These are phyloP conservation scores for Mormyrus iriodes DNA, from an alignment of 2,113 vertebrate genomes.

Conservation along the genomic window DNA sequence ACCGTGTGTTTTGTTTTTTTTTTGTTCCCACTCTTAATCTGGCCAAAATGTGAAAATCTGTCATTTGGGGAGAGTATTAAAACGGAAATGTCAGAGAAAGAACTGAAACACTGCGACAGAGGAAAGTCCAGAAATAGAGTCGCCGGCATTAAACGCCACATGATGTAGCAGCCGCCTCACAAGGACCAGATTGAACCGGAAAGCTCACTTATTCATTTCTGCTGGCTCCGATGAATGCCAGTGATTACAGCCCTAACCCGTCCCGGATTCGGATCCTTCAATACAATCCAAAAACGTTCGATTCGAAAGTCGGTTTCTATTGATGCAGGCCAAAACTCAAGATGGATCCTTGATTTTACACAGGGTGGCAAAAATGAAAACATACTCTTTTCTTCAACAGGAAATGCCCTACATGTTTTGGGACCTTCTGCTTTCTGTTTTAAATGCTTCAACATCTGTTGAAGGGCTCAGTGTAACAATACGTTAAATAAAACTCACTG, in stretches of 20 bases:
- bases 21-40: constrained; percentile 16
- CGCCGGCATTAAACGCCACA: not conserved
- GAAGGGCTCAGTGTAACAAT: not conserved
- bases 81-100: constrained; percentile 15
- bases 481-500: not conserved
- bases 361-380: not conserved
- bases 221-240: not conserved
- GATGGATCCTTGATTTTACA: not conserved
- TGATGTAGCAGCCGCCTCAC: constrained; percentile 16
- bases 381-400: not conserved
- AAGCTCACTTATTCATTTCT: constrained; percentile 6
- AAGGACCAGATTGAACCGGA: not conserved
- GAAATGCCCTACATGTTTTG: not conserved
- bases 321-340: not conserved
- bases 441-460: not conserved
- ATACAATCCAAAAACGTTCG: not conserved
- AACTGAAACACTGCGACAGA: constrained; percentile 18
- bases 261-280: not conserved
- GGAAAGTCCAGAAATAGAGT: constrained; percentile 25
- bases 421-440: not conserved
- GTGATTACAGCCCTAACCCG: not conserved
- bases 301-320: not conserved
- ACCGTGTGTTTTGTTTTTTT: not conserved
- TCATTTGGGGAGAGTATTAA: constrained; percentile 18
- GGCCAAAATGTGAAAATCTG: constrained; percentile 12